phyloP scores from a whole-genome alignment of 2,113 vertebrate species.

The Oncorhynchus masou region DNA sequence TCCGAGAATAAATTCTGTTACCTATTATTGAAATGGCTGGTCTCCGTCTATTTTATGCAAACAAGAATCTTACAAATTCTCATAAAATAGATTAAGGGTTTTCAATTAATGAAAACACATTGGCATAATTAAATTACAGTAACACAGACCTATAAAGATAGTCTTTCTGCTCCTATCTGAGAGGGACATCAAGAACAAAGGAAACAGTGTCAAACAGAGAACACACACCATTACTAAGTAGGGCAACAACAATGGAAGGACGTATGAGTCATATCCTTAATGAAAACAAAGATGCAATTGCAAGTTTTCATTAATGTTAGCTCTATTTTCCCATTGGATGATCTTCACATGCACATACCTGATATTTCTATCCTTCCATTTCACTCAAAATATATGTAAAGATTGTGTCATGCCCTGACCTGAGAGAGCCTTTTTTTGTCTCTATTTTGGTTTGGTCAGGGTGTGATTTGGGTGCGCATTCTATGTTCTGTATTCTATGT shows the following conservation, averaged over 20 bases:
- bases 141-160: constrained; percentile 78
- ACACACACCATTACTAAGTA: not conserved
- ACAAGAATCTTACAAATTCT: too few species aligned
- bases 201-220: not conserved
- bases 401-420: constrained; percentile 25
- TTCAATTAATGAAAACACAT: not conserved
- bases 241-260: not conserved
- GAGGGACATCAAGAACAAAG: constrained; percentile 9
- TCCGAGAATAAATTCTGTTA: too few species aligned
- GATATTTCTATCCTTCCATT: constrained; percentile 87
- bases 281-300: not conserved
- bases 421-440: too few species aligned
- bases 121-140: too few species aligned
- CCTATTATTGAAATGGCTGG: too few species aligned
- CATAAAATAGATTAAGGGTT: too few species aligned
- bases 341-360: constrained; percentile 71
- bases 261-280: not conserved
- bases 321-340: not conserved
- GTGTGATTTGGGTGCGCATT: too few species aligned
- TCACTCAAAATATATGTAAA: constrained; percentile 96
- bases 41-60: too few species aligned
- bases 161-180: constrained; percentile 87
- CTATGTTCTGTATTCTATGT: too few species aligned
- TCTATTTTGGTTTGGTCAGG: too few species aligned
- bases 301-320: not conserved